Evolutionary conservation across 2,888 invertebrate genomes (phyloP), one percentile per base, ranked within the genome.

Genomic region (Eretmocerus hayati): DNA sequence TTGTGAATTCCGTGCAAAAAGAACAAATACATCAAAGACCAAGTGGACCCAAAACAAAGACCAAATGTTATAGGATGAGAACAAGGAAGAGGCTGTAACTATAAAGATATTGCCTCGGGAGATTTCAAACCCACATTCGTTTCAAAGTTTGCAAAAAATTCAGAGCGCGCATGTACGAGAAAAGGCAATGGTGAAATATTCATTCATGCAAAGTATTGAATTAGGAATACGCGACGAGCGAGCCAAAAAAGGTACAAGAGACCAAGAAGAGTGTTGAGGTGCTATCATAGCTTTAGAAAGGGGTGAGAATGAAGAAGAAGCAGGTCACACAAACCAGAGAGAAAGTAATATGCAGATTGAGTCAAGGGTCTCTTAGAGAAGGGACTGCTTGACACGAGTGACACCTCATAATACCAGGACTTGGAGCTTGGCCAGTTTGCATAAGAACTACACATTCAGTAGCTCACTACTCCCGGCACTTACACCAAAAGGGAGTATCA

Each of bases 381-480:
- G n/a, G n/a, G n/a, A n/a, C 22, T 13, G 20, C 39, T 52, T 45
- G 52, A 48, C 45, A 46, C 52, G 45, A 48, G 59, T 66, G 66
- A 65, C 67, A 68, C 63, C 61, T 66, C 63, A 64, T 56, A 59
- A 66, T 66, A 64, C 62, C 58, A 51, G 56, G 58, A 61, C 61
- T 67, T 66, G 68, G 66, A 62, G 56, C 57, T 49, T 43, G 55
- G 66, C 66, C 67, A 68, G 66, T 65, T 66, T 67, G 63, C 66
- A 65, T 66, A 67, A 68, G 67, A 67, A 68, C 58, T 62, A 59
- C 61, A 60, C 62, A 66, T 63, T 60, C 62, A 6, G 26, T 26
- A n/a, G 26, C 26, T 11, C 38, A 22, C 22, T 16, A n/a, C n/a
- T n/a, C n/a, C n/a, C 11, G n/a, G 22, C 21, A 15, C 21, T 5